Conservation (phyloP, 2,888 invertebrate genomes). For the Chorisops tibialis region DNA sequence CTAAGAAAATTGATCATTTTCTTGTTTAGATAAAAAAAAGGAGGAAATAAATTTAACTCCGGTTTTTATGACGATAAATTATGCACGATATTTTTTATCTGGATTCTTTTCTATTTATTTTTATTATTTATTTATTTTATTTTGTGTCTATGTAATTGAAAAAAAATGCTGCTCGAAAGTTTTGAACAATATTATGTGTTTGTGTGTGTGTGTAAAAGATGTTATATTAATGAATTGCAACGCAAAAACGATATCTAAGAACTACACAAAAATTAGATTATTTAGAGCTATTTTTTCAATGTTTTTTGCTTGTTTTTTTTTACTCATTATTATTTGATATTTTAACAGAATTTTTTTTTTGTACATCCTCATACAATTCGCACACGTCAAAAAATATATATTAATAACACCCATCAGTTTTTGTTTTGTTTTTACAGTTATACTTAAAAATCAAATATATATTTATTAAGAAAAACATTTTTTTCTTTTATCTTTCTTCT, state of each 20-base stretch:
- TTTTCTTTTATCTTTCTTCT: too few species aligned
- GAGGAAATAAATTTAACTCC: too few species aligned
- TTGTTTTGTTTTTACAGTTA: conserved; percentile 15
- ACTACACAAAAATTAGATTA: conserved; percentile 18
- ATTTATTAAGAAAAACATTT: neutral
- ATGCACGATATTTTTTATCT: neutral
- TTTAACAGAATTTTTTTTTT: conserved; percentile 23
- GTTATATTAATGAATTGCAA: conserved; percentile 15
- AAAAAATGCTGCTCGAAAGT: too few species aligned
- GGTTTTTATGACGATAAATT: too few species aligned
- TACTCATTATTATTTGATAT: conserved; percentile 12
- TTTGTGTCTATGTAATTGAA: neutral
- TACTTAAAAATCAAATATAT: conserved; percentile 13
- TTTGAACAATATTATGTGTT: neutral
- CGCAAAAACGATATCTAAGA: conserved; percentile 15
- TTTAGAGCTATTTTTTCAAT: conserved; percentile 1
- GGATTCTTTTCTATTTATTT: neutral
- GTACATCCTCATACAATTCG: conserved; percentile 23
- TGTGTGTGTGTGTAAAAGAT: conserved; percentile 5
- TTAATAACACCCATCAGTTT: conserved; percentile 20
- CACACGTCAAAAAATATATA: conserved; percentile 24
- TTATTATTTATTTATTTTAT: neutral
- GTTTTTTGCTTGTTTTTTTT: conserved; percentile 8
- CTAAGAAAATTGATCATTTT: too few species aligned
- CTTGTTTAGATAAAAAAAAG: too few species aligned